A percentile compares a stretch with the other conserved stretches of the same genome.
Conservation (phyloP, 92 coral and sea anemone species). For the Siderastrea radians region DNA sequence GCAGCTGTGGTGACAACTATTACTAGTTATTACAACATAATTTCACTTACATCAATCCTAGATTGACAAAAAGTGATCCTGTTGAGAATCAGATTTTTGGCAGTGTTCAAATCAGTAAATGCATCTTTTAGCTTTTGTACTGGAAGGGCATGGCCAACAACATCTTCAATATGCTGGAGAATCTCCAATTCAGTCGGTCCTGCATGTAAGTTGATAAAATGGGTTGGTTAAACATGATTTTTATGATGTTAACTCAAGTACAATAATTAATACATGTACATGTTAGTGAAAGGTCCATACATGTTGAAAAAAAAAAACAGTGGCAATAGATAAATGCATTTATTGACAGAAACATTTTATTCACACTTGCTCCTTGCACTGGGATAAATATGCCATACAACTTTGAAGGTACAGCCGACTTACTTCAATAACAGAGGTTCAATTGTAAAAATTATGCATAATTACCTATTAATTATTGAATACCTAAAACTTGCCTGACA, state of each 20-base stretch:
- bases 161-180: constrained; percentile 10
- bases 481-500: constrained; percentile 10
- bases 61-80: constrained; percentile 49
- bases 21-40: neutral
- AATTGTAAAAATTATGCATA: neutral
- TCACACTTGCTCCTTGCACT: too few relatives aligned
- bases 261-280: too few relatives aligned
- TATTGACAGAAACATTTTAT: too few relatives aligned
- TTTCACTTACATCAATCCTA: constrained; percentile 41
- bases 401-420: too few relatives aligned
- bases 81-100: constrained; percentile 45
- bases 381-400: too few relatives aligned
- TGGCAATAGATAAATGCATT: too few relatives aligned
- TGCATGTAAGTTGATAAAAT: neutral
- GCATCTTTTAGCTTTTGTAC: constrained; percentile 11
- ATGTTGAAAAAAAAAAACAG: too few relatives aligned
- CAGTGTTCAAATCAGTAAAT: constrained; percentile 34
- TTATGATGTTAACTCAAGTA: too few relatives aligned
- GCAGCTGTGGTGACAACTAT: too few relatives aligned
- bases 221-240: too few relatives aligned
- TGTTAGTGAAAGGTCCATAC: too few relatives aligned
- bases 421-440: too few relatives aligned
- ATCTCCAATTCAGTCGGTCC: constrained; percentile 44
- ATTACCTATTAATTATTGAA: neutral
- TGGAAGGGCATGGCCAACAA: constrained; percentile 27